Percentiles rank a stretch among this genome's conserved stretches.
These are phyloP conservation scores for Ennomos erosarius DNA, from an alignment of 2,888 invertebrate species.

Conservation along the genomic window DNA sequence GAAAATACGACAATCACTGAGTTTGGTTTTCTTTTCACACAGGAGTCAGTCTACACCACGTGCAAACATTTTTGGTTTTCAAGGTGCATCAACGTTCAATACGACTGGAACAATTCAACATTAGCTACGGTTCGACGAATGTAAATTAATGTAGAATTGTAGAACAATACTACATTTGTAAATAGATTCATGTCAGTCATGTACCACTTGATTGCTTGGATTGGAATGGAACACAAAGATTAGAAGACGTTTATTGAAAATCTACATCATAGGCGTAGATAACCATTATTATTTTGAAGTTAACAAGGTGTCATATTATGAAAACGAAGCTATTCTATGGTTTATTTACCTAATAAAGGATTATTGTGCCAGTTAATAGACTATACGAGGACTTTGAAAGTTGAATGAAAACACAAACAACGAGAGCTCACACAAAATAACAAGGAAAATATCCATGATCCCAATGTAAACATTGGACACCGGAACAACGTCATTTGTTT, in stretches of 20 bases:
- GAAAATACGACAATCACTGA: conserved; percentile 42
- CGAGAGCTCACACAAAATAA: conserved; percentile 30
- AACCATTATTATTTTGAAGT: neutral
- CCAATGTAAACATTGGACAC: conserved; percentile 40
- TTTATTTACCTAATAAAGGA: neutral
- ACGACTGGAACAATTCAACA: conserved; percentile 57
- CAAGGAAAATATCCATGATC: conserved; percentile 37
- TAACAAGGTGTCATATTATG: neutral
- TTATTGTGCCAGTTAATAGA: conserved; percentile 8
- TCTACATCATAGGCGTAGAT: too few species aligned
- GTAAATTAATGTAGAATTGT: conserved; percentile 42
- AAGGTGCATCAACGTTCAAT: conserved; percentile 48
- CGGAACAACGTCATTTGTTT: conserved; percentile 45
- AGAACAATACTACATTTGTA: conserved; percentile 40
- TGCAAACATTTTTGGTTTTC: conserved; percentile 71
- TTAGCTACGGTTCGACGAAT: conserved; percentile 51
- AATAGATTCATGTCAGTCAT: conserved; percentile 46
- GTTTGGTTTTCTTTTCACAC: conserved; percentile 44
- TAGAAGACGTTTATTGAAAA: conserved; percentile 9
- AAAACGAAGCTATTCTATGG: neutral
- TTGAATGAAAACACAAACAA: conserved; percentile 18
- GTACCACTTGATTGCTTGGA: conserved; percentile 52
- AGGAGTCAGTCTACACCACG: conserved; percentile 73
- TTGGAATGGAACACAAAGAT: conserved; percentile 3
- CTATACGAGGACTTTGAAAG: conserved; percentile 4